Percentiles rank a stretch among this genome's conserved stretches.
These are phyloP conservation scores for Drosophila murphyi DNA, from an alignment of 1,140 invertebrate species.

Conservation along the genomic window DNA sequence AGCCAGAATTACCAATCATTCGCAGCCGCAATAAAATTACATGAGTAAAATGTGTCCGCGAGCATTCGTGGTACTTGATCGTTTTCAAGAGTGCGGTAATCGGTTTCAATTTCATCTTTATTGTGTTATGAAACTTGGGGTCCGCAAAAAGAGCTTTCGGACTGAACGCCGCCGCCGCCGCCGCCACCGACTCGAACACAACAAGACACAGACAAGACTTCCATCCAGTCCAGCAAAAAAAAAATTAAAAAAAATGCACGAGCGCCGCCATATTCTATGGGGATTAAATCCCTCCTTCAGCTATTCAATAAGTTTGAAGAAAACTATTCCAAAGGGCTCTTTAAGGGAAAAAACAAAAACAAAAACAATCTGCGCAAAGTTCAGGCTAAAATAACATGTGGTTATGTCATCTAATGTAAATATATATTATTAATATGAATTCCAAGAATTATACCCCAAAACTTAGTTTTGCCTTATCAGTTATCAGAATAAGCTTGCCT, in stretches of 20 bases:
- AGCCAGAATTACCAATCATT: conserved; percentile 81
- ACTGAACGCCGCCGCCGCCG: conserved; percentile 7
- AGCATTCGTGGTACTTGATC: conserved; percentile 81
- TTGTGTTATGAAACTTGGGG: conserved; percentile 75
- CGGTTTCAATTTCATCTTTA: conserved; percentile 84
- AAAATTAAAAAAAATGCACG: neutral
- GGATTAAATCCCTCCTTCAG: neutral
- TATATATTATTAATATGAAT: no score
- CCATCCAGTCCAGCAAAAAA: neutral
- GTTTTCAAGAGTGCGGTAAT: conserved; percentile 84
- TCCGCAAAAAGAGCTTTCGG: conserved; percentile 53
- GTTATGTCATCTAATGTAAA: no score
- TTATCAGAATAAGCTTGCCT: neutral
- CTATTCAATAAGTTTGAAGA: no score
- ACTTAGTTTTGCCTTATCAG: neutral
- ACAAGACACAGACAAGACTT: neutral
- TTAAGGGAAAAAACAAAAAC: no score
- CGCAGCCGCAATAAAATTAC: conserved; percentile 81
- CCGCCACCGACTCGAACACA: conserved; percentile 26
- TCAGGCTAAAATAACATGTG: no score
- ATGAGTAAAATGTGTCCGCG: conserved; percentile 83
- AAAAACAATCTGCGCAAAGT: no score
- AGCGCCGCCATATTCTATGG: conserved; percentile 10
- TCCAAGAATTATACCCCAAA: no score
- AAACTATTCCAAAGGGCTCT: no score